These are phyloP conservation scores for Neodontobutis hainanensis DNA, from an alignment of 2,113 vertebrate genomes.

Conservation along the genomic window DNA sequence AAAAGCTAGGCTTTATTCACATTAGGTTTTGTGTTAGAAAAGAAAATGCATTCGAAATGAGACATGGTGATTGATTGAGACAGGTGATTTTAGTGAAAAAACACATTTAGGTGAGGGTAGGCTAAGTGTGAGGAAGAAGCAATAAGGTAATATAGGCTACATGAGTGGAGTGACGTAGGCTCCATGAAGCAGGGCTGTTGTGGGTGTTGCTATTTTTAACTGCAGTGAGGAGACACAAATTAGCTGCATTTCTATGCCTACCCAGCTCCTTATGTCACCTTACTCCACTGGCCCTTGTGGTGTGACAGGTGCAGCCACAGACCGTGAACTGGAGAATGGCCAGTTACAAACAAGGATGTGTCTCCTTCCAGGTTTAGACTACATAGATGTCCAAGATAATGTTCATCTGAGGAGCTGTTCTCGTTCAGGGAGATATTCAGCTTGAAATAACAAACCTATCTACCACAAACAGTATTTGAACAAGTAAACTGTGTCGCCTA, in stretches of 20 bases:
- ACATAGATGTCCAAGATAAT: background rate
- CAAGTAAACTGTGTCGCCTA: no score
- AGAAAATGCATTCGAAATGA: background rate
- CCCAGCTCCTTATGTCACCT: conserved; percentile 51
- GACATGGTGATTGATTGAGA: background rate
- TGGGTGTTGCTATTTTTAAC: conserved; percentile 70
- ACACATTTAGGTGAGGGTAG: conserved; percentile 11
- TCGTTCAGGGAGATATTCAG: background rate
- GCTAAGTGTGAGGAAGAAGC: conserved; percentile 21
- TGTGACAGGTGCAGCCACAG: conserved; percentile 56
- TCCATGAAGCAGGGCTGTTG: conserved; percentile 53
- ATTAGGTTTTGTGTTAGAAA: background rate
- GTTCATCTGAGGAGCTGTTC: conserved; percentile 10
- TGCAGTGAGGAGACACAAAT: conserved; percentile 49
- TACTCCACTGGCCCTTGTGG: conserved; percentile 49
- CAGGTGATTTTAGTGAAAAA: conserved; percentile 6
- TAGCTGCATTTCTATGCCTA: conserved; percentile 51
- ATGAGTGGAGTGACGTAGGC: conserved; percentile 61
- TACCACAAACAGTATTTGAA: no score
- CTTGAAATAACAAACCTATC: no score
- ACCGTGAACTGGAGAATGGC: background rate
- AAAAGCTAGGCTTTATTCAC: background rate
- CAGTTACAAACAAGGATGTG: conserved; percentile 7
- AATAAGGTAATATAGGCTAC: conserved; percentile 15
- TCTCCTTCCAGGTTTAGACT: conserved; percentile 13